Conservation (phyloP, 2,113 vertebrate genomes). For the Vulpes lagopus region DNA sequence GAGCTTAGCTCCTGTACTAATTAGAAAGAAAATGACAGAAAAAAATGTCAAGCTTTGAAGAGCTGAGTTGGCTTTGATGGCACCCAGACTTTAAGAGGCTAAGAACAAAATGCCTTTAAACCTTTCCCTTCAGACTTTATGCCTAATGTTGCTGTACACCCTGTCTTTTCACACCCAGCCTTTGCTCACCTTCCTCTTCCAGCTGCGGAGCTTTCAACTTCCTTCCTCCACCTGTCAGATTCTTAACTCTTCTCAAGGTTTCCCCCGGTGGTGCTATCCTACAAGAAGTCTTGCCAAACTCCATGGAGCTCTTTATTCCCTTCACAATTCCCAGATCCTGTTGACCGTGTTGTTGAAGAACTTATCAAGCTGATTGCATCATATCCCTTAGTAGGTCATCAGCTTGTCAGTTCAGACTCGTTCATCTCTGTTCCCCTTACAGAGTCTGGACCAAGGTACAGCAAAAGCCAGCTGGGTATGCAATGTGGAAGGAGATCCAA, state of each 20-base stretch:
- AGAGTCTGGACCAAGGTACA: not conserved
- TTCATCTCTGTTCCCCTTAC: not conserved
- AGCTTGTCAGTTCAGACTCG: not conserved
- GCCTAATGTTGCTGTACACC: not conserved
- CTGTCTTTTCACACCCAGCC: not conserved
- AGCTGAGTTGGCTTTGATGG: not conserved
- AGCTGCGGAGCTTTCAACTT: not conserved
- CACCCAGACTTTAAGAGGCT: not conserved
- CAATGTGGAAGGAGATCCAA: no score
- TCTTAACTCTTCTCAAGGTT: not conserved
- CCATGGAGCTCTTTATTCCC: fast-evolving
- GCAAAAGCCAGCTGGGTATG: no score
- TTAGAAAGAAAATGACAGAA: slow-evolving; percentile 51
- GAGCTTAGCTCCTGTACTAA: slow-evolving; percentile 5
- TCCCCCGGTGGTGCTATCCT: no score
- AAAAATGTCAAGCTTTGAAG: not conserved
- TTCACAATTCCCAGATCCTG: fast-evolving
- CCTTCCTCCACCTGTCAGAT: not conserved
- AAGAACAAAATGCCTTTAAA: not conserved
- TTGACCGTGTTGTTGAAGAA: not conserved
- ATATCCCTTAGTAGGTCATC: not conserved
- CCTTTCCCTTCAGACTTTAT: not conserved
- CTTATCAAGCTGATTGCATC: not conserved
- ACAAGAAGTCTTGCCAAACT: not conserved
- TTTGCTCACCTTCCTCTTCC: not conserved